phyloP scores from a whole-genome alignment of 2,113 vertebrate species.

The Engraulis encrasicolus region DNA sequence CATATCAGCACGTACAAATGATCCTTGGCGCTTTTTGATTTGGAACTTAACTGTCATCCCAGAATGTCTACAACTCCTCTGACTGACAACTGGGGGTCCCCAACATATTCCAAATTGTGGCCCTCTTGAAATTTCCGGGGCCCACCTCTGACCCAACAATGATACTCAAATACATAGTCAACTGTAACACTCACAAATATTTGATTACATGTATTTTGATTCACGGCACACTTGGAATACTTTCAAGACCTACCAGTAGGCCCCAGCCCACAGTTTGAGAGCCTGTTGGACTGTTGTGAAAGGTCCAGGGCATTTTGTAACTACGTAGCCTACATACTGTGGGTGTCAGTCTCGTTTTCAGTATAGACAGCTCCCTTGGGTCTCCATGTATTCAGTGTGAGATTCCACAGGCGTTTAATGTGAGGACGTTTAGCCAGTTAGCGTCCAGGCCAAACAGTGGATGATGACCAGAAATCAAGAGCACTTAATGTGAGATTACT shows the following conservation, averaged over 20 bases:
- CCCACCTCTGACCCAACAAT: no score
- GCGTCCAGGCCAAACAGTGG: not conserved
- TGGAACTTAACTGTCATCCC: not conserved
- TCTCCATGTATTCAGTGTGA: not conserved
- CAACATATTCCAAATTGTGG: no score
- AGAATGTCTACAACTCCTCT: not conserved
- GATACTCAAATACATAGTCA: no score
- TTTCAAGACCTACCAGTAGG: no score
- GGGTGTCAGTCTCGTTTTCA: not conserved
- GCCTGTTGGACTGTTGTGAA: not conserved
- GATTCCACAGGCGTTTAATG: not conserved
- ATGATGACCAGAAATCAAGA: not conserved
- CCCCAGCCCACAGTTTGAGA: no score
- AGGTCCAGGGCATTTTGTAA: not conserved
- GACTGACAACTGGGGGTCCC: not conserved
- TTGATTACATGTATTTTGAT: no score
- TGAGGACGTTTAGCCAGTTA: not conserved
- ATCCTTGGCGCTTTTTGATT: not conserved
- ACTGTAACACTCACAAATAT: no score
- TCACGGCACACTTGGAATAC: no score
- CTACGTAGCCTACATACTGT: no score
- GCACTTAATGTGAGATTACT: no score
- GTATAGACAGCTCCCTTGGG: not conserved
- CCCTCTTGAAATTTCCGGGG: no score
- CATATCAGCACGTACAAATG: no score